Evolutionary conservation across 2,113 vertebrate genomes (phyloP).

Genomic region (Scartelaos histophorus): DNA sequence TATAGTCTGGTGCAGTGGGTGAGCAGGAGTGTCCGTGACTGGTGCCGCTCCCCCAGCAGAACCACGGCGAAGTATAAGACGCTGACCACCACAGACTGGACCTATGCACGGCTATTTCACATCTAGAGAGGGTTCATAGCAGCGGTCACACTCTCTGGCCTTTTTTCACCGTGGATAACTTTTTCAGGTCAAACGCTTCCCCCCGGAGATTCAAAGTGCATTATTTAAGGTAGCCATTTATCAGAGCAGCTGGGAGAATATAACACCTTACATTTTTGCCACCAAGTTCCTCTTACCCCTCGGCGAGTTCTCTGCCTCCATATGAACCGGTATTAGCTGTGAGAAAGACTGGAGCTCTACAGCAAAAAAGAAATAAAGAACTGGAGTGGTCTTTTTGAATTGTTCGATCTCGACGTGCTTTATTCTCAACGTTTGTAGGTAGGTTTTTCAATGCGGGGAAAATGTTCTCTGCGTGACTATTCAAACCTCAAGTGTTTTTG

Average conservation of each 20-base stretch:
- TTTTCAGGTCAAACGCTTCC: slow-evolving; percentile 2
- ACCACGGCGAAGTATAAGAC: no score
- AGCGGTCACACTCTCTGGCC: background rate
- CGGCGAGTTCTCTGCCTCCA: slow-evolving; percentile 36
- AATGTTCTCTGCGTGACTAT: slow-evolving; percentile 24
- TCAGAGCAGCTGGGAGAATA: slow-evolving; percentile 26
- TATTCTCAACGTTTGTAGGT: background rate
- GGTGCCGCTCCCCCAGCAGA: no score
- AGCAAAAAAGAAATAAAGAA: slow-evolving; percentile 29
- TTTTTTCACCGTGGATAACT: background rate
- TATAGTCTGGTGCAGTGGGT: no score
- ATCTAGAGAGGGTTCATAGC: background rate
- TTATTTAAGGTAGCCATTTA: slow-evolving; percentile 30
- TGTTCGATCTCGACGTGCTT: slow-evolving; percentile 9
- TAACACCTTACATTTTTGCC: slow-evolving; percentile 29
- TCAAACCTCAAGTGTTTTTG: slow-evolving; percentile 29
- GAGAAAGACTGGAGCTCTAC: slow-evolving; percentile 30
- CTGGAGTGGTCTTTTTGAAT: slow-evolving; percentile 22
- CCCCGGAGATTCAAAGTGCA: background rate
- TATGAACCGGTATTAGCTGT: slow-evolving; percentile 62
- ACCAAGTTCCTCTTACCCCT: slow-evolving; percentile 38
- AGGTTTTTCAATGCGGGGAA: slow-evolving; percentile 8
- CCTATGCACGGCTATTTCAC: background rate
- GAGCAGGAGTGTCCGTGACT: no score
- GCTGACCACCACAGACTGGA: no score